Percentiles rank a stretch among this genome's conserved stretches.
Conservation (phyloP, 1,140 invertebrate genomes). For the Carcinoscorpius rotundicauda region DNA sequence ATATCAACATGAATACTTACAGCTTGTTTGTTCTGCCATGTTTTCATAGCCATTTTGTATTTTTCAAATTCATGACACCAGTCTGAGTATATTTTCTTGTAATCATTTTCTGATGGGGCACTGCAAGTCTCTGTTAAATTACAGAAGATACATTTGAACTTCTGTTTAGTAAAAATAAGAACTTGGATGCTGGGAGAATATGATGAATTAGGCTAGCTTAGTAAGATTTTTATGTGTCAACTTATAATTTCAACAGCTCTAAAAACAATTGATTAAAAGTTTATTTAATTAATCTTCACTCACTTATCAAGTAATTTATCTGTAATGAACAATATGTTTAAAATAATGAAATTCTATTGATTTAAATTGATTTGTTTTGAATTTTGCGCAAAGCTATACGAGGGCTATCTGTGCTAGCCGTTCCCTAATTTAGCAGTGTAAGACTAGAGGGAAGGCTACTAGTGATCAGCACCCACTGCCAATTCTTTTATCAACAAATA, state of each 20-base stretch:
- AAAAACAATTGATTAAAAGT: background rate
- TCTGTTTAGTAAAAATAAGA: background rate
- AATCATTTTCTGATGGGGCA: constrained; percentile 50
- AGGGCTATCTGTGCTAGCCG: no score
- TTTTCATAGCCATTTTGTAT: constrained; percentile 88
- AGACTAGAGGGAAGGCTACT: no score
- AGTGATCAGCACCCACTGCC: no score
- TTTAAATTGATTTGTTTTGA: no score
- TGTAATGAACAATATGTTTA: no score
- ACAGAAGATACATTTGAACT: constrained; percentile 45
- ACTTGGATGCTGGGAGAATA: background rate
- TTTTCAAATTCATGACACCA: constrained; percentile 96
- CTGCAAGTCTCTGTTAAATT: constrained; percentile 49
- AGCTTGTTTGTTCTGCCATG: constrained; percentile 85
- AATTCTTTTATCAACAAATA: no score
- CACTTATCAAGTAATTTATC: background rate
- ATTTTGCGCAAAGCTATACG: no score
- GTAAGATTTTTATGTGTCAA: background rate
- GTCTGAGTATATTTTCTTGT: constrained; percentile 89
- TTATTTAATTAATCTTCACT: background rate
- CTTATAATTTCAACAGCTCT: background rate
- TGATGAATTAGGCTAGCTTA: background rate
- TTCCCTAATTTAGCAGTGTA: no score
- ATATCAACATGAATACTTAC: constrained; percentile 48
- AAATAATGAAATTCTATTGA: no score